Conservation (phyloP, 2,797 vertebrate species). For the Tinamus major region DNA sequence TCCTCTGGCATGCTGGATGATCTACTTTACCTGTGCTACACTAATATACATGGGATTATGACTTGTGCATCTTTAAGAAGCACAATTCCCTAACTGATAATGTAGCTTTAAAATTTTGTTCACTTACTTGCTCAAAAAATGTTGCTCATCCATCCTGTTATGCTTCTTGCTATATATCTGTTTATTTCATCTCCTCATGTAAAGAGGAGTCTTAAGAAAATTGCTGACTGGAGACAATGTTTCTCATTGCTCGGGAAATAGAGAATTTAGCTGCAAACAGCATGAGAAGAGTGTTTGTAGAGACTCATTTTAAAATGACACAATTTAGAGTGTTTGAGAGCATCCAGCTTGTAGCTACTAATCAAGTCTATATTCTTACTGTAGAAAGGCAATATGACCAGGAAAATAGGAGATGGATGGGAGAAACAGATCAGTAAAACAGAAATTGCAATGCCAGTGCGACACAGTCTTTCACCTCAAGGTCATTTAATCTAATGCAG, state of each 20-base stretch:
- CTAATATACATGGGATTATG: not conserved
- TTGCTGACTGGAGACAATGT: not conserved
- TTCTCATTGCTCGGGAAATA: constrained; percentile 20
- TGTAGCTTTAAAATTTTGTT: not conserved
- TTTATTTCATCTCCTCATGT: constrained; percentile 4
- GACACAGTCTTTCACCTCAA: not conserved
- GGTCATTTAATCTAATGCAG: not conserved
- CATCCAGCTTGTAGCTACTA: not conserved
- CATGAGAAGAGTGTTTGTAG: constrained; percentile 2
- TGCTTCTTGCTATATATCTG: not conserved
- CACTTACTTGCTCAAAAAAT: not conserved
- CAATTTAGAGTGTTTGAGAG: not conserved
- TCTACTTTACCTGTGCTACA: not conserved
- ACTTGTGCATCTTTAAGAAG: not conserved
- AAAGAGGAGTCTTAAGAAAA: not conserved
- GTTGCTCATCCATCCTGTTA: not conserved
- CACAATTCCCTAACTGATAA: not conserved
- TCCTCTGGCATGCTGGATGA: not conserved
- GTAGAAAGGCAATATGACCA: not conserved
- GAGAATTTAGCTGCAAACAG: constrained; percentile 3
- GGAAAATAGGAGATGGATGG: not conserved
- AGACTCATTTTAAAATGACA: not conserved
- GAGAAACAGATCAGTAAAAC: not conserved
- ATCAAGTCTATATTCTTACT: not conserved
- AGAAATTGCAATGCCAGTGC: not conserved